Evolutionary conservation across 37 sponge, comb jelly and placozoan species (phyloP).

Genomic region (Beroe ovata): DNA sequence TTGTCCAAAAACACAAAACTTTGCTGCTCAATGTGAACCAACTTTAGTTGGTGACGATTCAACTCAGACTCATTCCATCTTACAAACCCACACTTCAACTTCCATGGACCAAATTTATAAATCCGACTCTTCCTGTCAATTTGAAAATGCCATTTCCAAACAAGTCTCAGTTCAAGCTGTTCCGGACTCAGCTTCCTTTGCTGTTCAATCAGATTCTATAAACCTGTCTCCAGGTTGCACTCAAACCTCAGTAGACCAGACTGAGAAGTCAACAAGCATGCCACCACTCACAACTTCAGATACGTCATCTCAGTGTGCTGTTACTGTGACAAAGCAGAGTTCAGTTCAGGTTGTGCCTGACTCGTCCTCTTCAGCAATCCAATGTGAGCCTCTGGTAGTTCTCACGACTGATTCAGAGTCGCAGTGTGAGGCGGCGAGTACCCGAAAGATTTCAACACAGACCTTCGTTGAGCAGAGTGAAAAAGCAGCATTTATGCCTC

Average conservation of each 20-base stretch:
- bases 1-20: neutral
- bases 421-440: too few relatives aligned
- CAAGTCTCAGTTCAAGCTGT: neutral
- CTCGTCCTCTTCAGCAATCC: neutral
- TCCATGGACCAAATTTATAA: neutral
- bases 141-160: neutral
- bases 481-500: neutral
- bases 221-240: neutral
- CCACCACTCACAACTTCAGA: neutral
- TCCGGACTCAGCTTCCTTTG: neutral
- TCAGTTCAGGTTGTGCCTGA: neutral
- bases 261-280: neutral
- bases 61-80: too few relatives aligned
- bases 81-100: too few relatives aligned
- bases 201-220: too few relatives aligned
- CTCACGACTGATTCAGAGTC: too few relatives aligned
- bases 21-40: neutral
- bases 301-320: neutral
- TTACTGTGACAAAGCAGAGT: neutral
- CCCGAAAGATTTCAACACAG: neutral
- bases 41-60: neutral
- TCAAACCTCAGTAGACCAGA: neutral
- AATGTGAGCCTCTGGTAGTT: neutral
- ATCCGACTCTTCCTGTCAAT: neutral
- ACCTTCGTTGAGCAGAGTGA: neutral